Evolutionary conservation across 2,797 vertebrate species (phyloP), one percentile per base, ranked within the genome.

Genomic region (Ctenosaura bakeri): DNA sequence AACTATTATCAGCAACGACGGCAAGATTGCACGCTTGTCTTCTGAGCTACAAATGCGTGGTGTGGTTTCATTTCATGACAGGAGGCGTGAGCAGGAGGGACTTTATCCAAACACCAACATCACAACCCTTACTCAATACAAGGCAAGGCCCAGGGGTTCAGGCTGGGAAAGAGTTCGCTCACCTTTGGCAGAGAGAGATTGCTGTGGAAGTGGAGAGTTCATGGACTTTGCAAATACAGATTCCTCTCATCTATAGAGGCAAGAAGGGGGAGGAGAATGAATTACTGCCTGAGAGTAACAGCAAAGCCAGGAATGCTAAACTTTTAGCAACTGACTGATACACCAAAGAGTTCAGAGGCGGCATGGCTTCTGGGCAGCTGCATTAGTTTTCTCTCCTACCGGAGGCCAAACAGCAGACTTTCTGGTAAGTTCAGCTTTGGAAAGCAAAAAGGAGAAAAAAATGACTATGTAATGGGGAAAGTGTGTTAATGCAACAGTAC

Each of bases 361-460:
- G 6, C 24, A 13, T 24, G 1, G 0, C 29, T 88, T 86, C 66
- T 9, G 1, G 29, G 32, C 52, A 0, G 38, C 80, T 42, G 90
- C 6, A 64, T 88, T 88, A 90, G 93, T 91, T 89, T 50, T 89
- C 91, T 46, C 88, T 91, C 88, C 83, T 85, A 79, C 83, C 91
- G 83, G 87, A 89, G 88, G 5, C 24, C 52, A 50, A 94, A 35
- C 90, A 32, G 78, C 66, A 0, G 29, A 50, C 24, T 87, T 92
- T 94, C 90, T 90, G 96, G 96, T 96, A 93, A 96, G 96, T 91
- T 76, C 5, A 92, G 92, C 82, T 89, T 20, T 90, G 93, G 88
- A 85, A 3, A 79, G 92, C 87, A n/a, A 1, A 69, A 83, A 62
- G 20, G 5, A 16, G 59, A 6, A 20, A 26, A 22, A 24, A 64